These are phyloP conservation scores for Odocoileus hemionus DNA, from an alignment of 2,113 vertebrate species.

Conservation along the genomic window DNA sequence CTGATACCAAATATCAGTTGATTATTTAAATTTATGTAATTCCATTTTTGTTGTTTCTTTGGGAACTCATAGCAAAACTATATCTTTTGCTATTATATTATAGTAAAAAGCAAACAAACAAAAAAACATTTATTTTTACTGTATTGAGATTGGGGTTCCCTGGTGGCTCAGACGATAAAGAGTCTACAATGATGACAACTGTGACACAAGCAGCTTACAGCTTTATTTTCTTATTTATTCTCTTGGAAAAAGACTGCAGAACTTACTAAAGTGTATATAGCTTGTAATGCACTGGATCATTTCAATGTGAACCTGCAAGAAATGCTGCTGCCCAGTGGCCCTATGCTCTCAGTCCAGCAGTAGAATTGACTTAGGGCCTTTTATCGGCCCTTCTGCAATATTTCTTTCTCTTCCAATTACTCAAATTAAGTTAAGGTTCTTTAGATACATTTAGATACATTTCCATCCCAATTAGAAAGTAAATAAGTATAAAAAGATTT, in stretches of 20 bases:
- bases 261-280: slow-evolving; percentile 54
- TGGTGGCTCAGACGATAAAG: not conserved
- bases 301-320: slow-evolving; percentile 47
- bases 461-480: not conserved
- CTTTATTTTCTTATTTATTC: slow-evolving; percentile 3
- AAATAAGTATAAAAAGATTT: not conserved
- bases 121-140: not conserved
- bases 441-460: not conserved
- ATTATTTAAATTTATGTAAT: not conserved
- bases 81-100: not conserved
- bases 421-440: slow-evolving; percentile 15
- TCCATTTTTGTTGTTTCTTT: not conserved
- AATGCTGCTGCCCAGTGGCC: slow-evolving; percentile 61
- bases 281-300: slow-evolving; percentile 53
- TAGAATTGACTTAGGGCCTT: slow-evolving; percentile 62
- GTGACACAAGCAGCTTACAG: slow-evolving; percentile 36
- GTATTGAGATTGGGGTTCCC: rapidly evolving
- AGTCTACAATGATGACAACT: not conserved
- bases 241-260: not conserved
- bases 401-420: not conserved
- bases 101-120: not conserved
- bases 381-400: slow-evolving; percentile 10
- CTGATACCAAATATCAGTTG: not conserved
- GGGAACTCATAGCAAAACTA: not conserved
- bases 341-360: slow-evolving; percentile 59